phyloP scores from a whole-genome alignment of 2,113 vertebrate species.

The Albula glossodonta region DNA sequence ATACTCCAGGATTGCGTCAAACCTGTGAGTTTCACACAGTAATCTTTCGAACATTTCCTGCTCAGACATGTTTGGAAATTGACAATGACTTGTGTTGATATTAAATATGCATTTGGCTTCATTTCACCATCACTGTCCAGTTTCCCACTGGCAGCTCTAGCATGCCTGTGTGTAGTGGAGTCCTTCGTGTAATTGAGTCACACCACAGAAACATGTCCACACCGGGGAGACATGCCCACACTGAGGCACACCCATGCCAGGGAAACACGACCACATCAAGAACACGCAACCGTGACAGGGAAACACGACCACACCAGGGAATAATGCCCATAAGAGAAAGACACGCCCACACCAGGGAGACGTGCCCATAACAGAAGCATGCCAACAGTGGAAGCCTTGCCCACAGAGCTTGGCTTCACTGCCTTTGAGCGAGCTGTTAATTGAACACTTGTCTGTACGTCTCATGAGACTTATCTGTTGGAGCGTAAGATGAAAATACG shows the following conservation, averaged over 20 bases:
- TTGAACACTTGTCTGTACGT: background rate
- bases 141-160: background rate
- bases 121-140: background rate
- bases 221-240: too few relatives aligned
- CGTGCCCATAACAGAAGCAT: too few relatives aligned
- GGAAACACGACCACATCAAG: too few relatives aligned
- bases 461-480: background rate
- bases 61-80: background rate
- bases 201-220: too few relatives aligned
- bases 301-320: too few relatives aligned
- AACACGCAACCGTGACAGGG: too few relatives aligned
- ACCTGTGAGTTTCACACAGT: background rate
- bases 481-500: background rate
- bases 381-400: background rate
- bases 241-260: too few relatives aligned
- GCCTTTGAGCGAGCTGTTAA: background rate
- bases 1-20: background rate
- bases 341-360: too few relatives aligned
- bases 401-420: background rate
- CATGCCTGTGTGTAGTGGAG: background rate
- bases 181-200: background rate
- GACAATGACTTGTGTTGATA: background rate
- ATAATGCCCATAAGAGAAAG: too few relatives aligned
- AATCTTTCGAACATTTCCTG: background rate
- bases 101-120: background rate